Evolutionary conservation across 2,888 invertebrate genomes (phyloP).

Genomic region (Chrysina gloriosa): DNA sequence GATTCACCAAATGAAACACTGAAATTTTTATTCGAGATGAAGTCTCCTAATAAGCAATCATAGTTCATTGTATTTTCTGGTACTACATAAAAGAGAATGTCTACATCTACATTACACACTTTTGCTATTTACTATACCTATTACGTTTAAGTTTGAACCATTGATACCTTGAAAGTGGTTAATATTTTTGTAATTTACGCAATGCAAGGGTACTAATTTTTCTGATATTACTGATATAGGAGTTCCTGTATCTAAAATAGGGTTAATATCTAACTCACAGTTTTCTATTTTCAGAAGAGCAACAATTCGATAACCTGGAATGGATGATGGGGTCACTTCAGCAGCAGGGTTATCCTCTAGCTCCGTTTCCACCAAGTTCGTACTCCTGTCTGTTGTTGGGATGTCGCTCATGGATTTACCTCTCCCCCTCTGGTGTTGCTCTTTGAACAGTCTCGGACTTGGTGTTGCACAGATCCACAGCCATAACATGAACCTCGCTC

Average conservation of each 20-base stretch:
- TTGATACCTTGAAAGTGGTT: conserved; percentile 6
- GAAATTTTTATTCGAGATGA: conserved; percentile 21
- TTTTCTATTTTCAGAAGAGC: neutral
- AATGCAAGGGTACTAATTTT: neutral
- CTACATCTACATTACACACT: conserved; percentile 6
- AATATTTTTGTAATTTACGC: neutral
- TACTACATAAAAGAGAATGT: conserved; percentile 25
- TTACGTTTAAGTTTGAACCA: neutral
- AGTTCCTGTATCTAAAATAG: conserved; percentile 13
- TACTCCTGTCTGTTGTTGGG: neutral
- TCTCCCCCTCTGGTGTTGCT: neutral
- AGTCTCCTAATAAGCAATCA: conserved; percentile 19
- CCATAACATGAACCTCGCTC: no score
- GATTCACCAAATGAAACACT: conserved; percentile 2
- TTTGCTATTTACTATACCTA: neutral
- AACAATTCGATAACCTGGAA: conserved; percentile 2
- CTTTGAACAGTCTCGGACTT: conserved; percentile 6
- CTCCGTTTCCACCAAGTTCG: neutral
- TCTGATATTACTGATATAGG: conserved; percentile 20
- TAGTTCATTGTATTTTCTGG: conserved; percentile 9
- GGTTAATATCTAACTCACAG: neutral
- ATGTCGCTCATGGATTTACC: neutral
- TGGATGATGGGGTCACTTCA: neutral
- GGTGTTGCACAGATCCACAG: no score
- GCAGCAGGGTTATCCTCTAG: neutral